Evolutionary conservation across 1,140 invertebrate species (phyloP), one percentile per base, ranked within the genome.

Genomic region (Pachyrhynchus sulphureomaculatus): DNA sequence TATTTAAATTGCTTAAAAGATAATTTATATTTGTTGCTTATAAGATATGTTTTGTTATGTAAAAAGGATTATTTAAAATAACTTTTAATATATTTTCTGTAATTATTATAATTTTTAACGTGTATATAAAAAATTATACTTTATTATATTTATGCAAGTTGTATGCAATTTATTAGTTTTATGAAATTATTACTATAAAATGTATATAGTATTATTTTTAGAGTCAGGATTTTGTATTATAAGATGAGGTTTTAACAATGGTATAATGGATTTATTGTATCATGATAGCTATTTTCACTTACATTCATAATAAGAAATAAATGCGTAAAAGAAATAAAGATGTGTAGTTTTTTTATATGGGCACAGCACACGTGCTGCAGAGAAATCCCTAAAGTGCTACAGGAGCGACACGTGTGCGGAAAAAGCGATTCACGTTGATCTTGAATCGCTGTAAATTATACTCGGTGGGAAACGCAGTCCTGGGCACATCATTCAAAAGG

Each of bases 251-350:
- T 59, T 56, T 39, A 53, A 61, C 33, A 44, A 66, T 60, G 66
- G 64, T 57, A 58, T 69, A 65, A 57, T 68, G 68, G 66, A 65
- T 54, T 63, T 65, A 65, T 68, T 67, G 66, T 69, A 68, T 68
- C 65, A 66, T 68, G 63, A 68, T 67, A 68, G 64, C 62, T 69
- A 69, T 69, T 69, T 69, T 69, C 68, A 69, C 65, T 66, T 69
- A 69, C 62, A 69, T 69, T 69, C 59, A 62, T 67, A 56, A 69
- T 65, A 67, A 69, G 57, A 67, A 69, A 65, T 65, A 65, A 65
- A 69, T 12, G 17, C 17, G 13, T 41, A 53, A 39, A 53, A 53
- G 10, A 10, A 44, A n/a, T 15, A n/a, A 12, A n/a, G 17, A 17
- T n/a, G 17, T 17, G 9, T 17, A 41, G 12, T 12, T 41, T 9